phyloP scores from a whole-genome alignment of 53 echinoderm and acorn worm species.

The Holothuria scabra region DNA sequence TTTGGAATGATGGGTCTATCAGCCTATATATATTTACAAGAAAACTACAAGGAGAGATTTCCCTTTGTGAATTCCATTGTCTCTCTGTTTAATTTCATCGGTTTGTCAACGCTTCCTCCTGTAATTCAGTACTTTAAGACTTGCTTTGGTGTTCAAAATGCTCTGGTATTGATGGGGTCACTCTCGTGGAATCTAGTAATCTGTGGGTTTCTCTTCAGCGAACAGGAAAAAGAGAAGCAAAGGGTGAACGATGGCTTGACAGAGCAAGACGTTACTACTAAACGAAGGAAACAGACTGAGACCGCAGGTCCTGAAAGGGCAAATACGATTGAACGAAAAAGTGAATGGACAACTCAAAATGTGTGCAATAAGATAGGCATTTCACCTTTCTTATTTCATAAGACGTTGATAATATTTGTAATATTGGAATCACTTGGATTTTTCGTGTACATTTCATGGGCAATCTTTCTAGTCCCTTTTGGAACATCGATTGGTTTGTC shows the following conservation, averaged over 20 bases:
- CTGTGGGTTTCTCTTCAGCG: background rate
- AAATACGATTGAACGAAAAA: too few species aligned
- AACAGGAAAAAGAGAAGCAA: background rate
- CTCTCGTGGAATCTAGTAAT: constrained; percentile 2
- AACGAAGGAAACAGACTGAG: too few species aligned
- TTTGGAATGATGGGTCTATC: background rate
- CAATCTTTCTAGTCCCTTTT: background rate
- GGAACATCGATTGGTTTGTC: constrained; percentile 1
- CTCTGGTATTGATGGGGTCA: background rate
- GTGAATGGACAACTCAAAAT: too few species aligned
- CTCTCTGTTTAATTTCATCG: background rate
- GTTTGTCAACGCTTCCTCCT: background rate
- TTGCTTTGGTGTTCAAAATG: background rate
- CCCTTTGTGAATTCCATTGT: background rate
- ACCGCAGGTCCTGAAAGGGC: too few species aligned
- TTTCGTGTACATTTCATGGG: constrained; percentile 17
- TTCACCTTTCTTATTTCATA: constrained; percentile 1
- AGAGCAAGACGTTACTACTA: background rate
- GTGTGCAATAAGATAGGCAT: background rate
- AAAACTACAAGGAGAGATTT: background rate
- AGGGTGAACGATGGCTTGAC: background rate
- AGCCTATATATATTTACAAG: background rate
- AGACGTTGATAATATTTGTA: background rate
- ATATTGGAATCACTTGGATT: background rate
- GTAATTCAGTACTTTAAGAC: background rate